phyloP scores from a whole-genome alignment of 2,113 vertebrate species.

The Erythrolamprus reginae region DNA sequence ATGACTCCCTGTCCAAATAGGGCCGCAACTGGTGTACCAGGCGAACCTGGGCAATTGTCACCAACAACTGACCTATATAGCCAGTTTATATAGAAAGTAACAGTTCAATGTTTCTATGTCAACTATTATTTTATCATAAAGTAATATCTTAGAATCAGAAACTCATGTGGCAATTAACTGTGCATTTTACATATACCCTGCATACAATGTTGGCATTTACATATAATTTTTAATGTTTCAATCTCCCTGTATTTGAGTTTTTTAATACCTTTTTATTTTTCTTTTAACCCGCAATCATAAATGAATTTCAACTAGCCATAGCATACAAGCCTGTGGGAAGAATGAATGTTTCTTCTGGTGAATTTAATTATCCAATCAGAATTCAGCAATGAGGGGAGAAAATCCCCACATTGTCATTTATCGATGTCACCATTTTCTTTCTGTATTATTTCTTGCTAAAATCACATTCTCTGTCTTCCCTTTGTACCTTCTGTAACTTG shows the following conservation, averaged over 20 bases:
- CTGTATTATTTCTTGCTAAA: slow-evolving; percentile 22
- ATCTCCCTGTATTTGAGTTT: not conserved
- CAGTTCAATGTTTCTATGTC: not conserved
- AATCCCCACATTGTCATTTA: not conserved
- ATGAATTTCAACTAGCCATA: not conserved
- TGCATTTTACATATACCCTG: not conserved
- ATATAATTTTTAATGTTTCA: not conserved
- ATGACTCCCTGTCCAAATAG: too few species aligned
- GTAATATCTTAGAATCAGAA: not conserved
- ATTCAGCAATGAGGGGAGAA: not conserved
- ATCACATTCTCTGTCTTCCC: not conserved
- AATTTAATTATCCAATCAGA: not conserved
- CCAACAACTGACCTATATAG: not conserved
- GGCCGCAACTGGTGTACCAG: too few species aligned
- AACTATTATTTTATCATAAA: not conserved
- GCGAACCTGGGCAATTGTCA: too few species aligned
- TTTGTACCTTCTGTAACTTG: slow-evolving; percentile 15
- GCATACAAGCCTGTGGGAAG: not conserved
- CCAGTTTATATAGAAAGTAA: not conserved
- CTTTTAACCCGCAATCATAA: not conserved
- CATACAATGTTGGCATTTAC: not conserved
- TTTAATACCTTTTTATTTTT: not conserved
- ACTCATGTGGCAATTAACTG: not conserved
- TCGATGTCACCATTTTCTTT: slow-evolving; percentile 11
- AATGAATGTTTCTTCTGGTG: not conserved